Percentiles rank a stretch among this genome's conserved stretches.
phyloP scores from a whole-genome alignment of 2,113 vertebrate genomes.

The Aramus guarauna region DNA sequence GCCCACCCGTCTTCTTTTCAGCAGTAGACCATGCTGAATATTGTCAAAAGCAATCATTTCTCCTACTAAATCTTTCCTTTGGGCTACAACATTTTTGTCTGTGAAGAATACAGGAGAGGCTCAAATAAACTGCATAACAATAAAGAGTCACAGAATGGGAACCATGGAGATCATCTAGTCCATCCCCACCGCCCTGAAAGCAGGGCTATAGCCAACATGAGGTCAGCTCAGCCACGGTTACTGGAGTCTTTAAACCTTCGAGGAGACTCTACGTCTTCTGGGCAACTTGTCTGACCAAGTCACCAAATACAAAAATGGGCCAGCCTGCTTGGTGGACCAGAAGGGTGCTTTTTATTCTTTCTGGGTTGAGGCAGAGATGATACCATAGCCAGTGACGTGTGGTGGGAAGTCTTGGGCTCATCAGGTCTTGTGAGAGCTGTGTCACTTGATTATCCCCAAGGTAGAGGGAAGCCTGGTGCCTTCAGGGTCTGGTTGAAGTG shows the following conservation, averaged over 20 bases:
- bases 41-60: slow-evolving; percentile 5
- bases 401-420: rapidly evolving
- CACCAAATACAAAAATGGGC: neutral
- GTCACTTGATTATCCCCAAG: neutral
- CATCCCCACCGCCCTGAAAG: neutral
- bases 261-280: neutral
- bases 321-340: neutral
- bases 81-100: neutral
- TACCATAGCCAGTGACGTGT: neutral
- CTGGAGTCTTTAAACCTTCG: neutral
- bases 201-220: neutral
- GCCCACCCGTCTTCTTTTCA: neutral
- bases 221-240: neutral
- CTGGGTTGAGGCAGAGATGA: neutral
- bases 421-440: neutral
- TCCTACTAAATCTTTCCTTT: slow-evolving; percentile 9
- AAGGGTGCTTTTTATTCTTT: neutral
- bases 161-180: neutral
- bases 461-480: neutral
- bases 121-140: neutral
- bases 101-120: neutral
- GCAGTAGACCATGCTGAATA: neutral
- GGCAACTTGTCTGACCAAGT: neutral
- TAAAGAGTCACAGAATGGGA: neutral
- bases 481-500: neutral